Conservation (phyloP, 1,140 invertebrate genomes). For the Scaptodrosophila lebanonensis region DNA sequence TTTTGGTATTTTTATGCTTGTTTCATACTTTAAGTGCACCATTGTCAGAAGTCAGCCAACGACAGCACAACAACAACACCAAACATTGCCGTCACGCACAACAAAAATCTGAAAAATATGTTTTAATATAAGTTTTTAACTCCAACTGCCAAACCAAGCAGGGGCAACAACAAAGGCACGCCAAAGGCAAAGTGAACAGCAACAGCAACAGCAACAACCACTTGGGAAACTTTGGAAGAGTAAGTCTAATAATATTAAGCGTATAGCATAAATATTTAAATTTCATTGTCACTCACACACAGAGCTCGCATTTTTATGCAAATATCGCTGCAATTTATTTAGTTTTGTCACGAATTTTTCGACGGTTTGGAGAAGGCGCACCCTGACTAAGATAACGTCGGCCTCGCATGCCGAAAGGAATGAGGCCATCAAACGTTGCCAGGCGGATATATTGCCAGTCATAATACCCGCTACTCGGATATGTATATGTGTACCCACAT, state of each 20-base stretch:
- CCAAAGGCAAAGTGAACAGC: too few relatives aligned
- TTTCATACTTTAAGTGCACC: slow-evolving; percentile 37
- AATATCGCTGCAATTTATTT: slow-evolving; percentile 69
- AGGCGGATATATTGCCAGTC: slow-evolving; percentile 61
- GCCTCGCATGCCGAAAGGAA: slow-evolving; percentile 33
- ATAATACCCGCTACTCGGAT: too few relatives aligned
- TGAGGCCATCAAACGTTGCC: slow-evolving; percentile 37
- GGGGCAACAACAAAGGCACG: slow-evolving; percentile 13
- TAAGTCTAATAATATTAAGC: slow-evolving; percentile 71
- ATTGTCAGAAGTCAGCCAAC: slow-evolving; percentile 27
- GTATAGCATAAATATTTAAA: slow-evolving; percentile 76
- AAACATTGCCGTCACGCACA: slow-evolving; percentile 38
- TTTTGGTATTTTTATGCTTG: slow-evolving; percentile 64
- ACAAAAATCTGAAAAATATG: slow-evolving; percentile 63
- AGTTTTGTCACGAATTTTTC: slow-evolving; percentile 55
- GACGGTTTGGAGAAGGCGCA: not conserved
- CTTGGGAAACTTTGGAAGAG: slow-evolving; percentile 39
- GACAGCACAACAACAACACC: slow-evolving; percentile 18
- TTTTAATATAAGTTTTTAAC: slow-evolving; percentile 67
- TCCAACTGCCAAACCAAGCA: slow-evolving; percentile 12
- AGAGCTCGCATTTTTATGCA: slow-evolving; percentile 62
- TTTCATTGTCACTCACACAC: slow-evolving; percentile 73
- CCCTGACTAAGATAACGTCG: not conserved
- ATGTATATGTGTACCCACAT: slow-evolving; percentile 54
- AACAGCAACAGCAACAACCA: too few relatives aligned